Evolutionary conservation across 2,797 vertebrate genomes (phyloP).

Genomic region (Lacerta viridis): DNA sequence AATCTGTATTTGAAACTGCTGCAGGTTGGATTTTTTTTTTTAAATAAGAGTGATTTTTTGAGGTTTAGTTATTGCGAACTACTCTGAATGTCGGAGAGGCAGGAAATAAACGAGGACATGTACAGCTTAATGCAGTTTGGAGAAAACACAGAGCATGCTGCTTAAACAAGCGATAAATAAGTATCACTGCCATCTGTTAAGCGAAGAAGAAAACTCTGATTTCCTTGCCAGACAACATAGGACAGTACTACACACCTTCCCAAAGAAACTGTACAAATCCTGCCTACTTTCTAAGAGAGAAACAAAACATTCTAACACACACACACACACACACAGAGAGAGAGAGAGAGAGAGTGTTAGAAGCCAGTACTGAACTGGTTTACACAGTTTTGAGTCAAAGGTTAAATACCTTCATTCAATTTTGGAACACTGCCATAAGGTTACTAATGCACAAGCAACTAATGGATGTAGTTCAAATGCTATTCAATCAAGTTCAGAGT

Average conservation of each 20-base stretch:
- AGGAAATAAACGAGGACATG: neutral
- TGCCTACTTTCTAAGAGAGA: neutral
- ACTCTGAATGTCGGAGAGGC: neutral
- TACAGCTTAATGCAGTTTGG: neutral
- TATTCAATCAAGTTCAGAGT: conserved; percentile 56
- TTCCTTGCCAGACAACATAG: neutral
- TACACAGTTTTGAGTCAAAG: conserved; percentile 73
- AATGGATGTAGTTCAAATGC: conserved; percentile 74
- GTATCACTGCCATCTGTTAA: neutral
- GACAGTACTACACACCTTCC: neutral
- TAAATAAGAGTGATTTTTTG: neutral
- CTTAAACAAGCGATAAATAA: neutral
- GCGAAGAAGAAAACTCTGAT: conserved; percentile 10
- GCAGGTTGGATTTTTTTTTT: no score
- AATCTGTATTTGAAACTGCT: neutral
- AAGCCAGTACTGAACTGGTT: conserved; percentile 67
- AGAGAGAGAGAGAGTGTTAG: neutral
- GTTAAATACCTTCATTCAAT: conserved; percentile 69
- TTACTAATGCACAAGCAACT: conserved; percentile 78
- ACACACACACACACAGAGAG: neutral
- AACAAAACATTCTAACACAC: conserved; percentile 34
- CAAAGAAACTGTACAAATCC: neutral
- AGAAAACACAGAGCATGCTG: neutral
- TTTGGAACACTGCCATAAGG: conserved; percentile 78
- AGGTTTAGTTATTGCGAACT: neutral